Evolutionary conservation across 2,113 vertebrate genomes (phyloP), one percentile per base, ranked within the genome.

Genomic region (Myiozetetes cayanensis): DNA sequence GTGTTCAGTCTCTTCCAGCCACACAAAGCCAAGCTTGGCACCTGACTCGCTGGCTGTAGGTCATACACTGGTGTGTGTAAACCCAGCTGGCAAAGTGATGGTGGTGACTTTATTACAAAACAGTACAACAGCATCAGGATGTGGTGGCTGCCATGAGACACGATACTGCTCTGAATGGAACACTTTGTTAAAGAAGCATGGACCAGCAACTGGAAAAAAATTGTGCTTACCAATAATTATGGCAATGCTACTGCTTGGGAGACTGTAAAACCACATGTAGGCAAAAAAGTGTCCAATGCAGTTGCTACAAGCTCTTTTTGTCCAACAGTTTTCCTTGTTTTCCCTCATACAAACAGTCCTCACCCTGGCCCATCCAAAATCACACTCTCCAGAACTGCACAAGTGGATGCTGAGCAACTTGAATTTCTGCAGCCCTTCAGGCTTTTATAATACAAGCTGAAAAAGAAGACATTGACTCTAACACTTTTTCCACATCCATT

Each of bases 131-230:
- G 28, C n/a, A 14, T 8, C 59, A 21, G 75, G 74, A 58, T 14
- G 8, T 35, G 24, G 17, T 31, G 46, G 13, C 41, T 73, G 28
- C 58, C 41, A 1, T 27, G 50, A 50, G 53, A 24, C 14, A 12
- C 17, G 30, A 5, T 14, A 2, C 39, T 37, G 21, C 75, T 78
- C 71, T 65, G 71, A 15, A 37, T 52, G 0, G 0, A 15, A 31
- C 24, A 20, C 44, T 35, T 53, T 0, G 0, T 33, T 71, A 39
- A 75, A 59, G 52, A 11, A 66, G 11, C 37, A 35, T 0, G 0
- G 33, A 47, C 14, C 41, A 79, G 30, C 31, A 75, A n/a, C 30
- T 14, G 47, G 52, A 74, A 78, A 71, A 55, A 55, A 44, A 14
- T 2, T 72, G 9, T 19, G 20, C 4, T 66, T 76, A 16, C 8